These are phyloP conservation scores for Conopomorpha cramerella DNA, from an alignment of 1,140 invertebrate species.

Conservation along the genomic window DNA sequence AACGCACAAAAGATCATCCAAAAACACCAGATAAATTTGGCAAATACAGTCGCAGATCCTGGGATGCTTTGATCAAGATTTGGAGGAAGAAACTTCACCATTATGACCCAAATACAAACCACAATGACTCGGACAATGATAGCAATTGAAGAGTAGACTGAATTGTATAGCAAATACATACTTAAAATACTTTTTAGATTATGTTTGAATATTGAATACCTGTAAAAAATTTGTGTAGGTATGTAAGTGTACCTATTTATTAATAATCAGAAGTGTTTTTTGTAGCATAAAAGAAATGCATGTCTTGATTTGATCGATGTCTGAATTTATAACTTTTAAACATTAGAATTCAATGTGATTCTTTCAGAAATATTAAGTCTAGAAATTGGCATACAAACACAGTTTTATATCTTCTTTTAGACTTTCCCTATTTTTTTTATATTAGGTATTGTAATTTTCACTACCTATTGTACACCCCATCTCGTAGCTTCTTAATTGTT, in stretches of 20 bases:
- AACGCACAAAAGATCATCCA: conserved; percentile 75
- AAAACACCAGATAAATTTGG: conserved; percentile 83
- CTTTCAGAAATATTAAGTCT: too few species aligned
- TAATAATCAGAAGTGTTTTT: conserved; percentile 1
- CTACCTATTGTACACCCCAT: too few species aligned
- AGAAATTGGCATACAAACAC: too few species aligned
- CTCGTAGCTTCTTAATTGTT: too few species aligned
- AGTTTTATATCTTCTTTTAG: too few species aligned
- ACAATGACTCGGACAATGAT: conserved; percentile 13
- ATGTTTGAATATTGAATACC: not conserved
- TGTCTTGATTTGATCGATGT: conserved; percentile 2
- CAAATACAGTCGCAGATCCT: conserved; percentile 88
- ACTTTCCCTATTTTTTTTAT: too few species aligned
- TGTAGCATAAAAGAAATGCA: too few species aligned
- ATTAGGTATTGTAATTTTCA: too few species aligned
- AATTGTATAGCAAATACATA: not conserved
- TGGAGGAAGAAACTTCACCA: conserved; percentile 86
- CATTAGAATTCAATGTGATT: too few species aligned
- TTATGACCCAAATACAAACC: conserved; percentile 68
- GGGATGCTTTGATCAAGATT: conserved; percentile 84
- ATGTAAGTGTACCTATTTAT: not conserved
- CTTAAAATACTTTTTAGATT: not conserved
- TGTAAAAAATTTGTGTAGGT: not conserved
- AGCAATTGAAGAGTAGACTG: conserved; percentile 7
- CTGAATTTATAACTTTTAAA: conserved; percentile 2